Percentiles rank a stretch among this genome's conserved stretches.
phyloP scores from a whole-genome alignment of 1,140 invertebrate genomes.

The Amyelois transitella region DNA sequence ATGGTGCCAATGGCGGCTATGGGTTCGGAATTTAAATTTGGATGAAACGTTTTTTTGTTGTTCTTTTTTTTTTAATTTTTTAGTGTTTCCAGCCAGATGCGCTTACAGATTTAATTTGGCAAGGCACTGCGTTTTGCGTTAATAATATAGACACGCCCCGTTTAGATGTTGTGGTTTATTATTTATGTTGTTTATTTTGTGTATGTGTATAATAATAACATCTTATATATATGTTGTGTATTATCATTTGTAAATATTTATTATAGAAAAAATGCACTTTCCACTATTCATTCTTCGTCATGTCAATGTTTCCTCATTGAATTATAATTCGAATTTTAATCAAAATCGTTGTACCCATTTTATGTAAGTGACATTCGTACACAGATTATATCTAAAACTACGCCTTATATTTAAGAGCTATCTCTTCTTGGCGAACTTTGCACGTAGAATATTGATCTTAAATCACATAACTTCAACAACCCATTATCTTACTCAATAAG shows the following conservation, averaged over 20 bases:
- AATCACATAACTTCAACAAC: too few species aligned
- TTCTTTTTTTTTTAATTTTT: background rate
- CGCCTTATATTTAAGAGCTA: too few species aligned
- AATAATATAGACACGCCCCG: background rate
- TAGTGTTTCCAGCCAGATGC: slow-evolving; percentile 17
- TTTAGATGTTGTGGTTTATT: slow-evolving; percentile 4
- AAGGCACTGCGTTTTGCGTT: slow-evolving; percentile 2
- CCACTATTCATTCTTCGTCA: too few species aligned
- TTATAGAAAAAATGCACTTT: background rate
- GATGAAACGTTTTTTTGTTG: slow-evolving; percentile 22
- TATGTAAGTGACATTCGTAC: too few species aligned
- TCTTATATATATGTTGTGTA: background rate
- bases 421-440: too few species aligned
- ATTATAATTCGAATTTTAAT: too few species aligned
- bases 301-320: too few species aligned
- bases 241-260: background rate
- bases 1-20: slow-evolving; percentile 69
- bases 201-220: slow-evolving; percentile 1
- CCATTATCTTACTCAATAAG: too few species aligned
- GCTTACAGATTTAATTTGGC: slow-evolving; percentile 11
- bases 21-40: slow-evolving; percentile 59
- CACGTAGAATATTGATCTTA: too few species aligned
- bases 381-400: too few species aligned
- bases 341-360: too few species aligned
- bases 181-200: slow-evolving; percentile 2